Base-by-base conservation (phyloP, 2,888 invertebrate genomes). In the Leptopilina myrica region DNA sequence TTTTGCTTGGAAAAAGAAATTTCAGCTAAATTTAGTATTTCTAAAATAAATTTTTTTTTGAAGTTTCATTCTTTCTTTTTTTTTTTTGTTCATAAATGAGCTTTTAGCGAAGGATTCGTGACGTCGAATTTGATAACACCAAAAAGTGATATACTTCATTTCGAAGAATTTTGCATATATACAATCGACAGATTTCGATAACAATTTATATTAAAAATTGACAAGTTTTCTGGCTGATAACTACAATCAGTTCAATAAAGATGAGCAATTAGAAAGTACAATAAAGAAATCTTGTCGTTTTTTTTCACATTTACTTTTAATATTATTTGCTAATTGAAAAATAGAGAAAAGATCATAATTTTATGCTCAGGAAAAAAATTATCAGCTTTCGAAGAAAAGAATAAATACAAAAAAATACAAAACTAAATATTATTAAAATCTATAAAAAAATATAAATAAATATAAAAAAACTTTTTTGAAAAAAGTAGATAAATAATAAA, bases 221-320 rank as follows among this genome's bases (percentile, higher is more conserved):
- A 73, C 33, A 15, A 33, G 8, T 59, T 56, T 56, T 40, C 33
- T 59, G n/a, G 14, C 26, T 33, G 73, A 33, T 73, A 53, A 56
- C 15, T 73, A 15, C n/a, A 73, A 26, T 26, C 33, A n/a, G 8
- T 73, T 73, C 11, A 40, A 56, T 26, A 53, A 26, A 14, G 53
- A 73, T 59, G 49, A 49, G 49, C 46, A 59, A 73, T 56, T n/a
- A 14, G 56, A 56, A 62, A 40, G 40, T 82, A 82, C 78, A 53
- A 53, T 76, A 81, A 80, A 76, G 79, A 84, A 80, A 77, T 79
- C 82, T 20, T 20, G 20, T 20, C 20, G 0, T 33, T 81, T 79
- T 79, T 82, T 81, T 80, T 82, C 40, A 33, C 2, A 33, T 40
- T 59, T 5, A 49, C 11, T 49, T 49, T 12, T 49, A 49, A 49